Percentiles rank a stretch among this genome's conserved stretches.
phyloP scores from a whole-genome alignment of 1,140 invertebrate species.

The Heliconius eleuchia region DNA sequence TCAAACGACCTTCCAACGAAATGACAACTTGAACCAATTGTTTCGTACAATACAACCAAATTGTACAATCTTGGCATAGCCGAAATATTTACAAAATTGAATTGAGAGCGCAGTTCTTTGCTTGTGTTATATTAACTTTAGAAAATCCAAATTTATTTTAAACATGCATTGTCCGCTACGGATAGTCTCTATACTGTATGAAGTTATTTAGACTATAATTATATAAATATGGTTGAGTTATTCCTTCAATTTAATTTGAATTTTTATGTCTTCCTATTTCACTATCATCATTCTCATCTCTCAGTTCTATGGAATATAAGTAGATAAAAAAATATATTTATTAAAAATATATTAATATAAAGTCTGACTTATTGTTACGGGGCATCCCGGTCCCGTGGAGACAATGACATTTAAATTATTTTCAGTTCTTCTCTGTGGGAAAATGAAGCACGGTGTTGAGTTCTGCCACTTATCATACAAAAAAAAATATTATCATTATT shows the following conservation, averaged over 20 bases:
- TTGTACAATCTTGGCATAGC: conserved; percentile 57
- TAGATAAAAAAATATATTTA: too few relatives aligned
- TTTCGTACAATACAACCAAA: conserved; percentile 62
- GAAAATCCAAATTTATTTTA: conserved; percentile 18
- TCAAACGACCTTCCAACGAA: conserved; percentile 46
- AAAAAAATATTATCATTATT: too few relatives aligned
- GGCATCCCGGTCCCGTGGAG: too few relatives aligned
- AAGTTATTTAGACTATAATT: not conserved
- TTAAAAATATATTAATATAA: too few relatives aligned
- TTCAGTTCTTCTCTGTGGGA: too few relatives aligned
- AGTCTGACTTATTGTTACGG: too few relatives aligned
- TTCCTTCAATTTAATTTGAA: not conserved
- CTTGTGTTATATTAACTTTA: conserved; percentile 29
- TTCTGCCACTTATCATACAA: too few relatives aligned
- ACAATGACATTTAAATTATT: too few relatives aligned
- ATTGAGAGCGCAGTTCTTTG: conserved; percentile 45
- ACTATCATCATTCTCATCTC: too few relatives aligned
- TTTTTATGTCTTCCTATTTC: too few relatives aligned
- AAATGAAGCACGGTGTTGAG: too few relatives aligned
- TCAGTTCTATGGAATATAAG: too few relatives aligned
- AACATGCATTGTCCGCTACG: not conserved
- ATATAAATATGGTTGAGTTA: not conserved
- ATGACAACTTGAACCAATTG: conserved; percentile 61
- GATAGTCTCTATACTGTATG: not conserved
- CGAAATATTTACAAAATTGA: conserved; percentile 63